Evolutionary conservation across 64 coral and sea anemone species (phyloP).

Genomic region (Hydrozoanthus tunicans): DNA sequence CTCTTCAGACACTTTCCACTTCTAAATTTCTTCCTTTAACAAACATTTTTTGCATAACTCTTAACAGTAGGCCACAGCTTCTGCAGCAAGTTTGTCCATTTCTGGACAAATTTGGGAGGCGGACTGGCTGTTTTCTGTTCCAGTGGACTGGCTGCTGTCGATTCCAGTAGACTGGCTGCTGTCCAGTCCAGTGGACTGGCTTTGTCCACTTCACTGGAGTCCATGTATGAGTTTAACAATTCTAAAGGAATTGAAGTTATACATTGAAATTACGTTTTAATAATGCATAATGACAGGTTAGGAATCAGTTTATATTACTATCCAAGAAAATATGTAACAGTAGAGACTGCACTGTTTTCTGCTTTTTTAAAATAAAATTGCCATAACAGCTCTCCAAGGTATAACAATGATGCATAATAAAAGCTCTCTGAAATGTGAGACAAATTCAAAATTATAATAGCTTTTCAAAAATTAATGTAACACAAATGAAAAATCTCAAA

Average conservation of each 20-base stretch:
- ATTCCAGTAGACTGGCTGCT: background rate
- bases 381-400: too few relatives aligned
- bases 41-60: background rate
- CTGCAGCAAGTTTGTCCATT: conserved; percentile 59
- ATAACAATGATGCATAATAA: too few relatives aligned
- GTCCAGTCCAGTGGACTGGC: too few relatives aligned
- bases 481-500: too few relatives aligned
- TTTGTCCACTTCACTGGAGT: background rate
- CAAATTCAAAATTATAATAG: too few relatives aligned
- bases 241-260: conserved; percentile 46
- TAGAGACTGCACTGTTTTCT: conserved; percentile 29
- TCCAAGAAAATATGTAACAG: conserved; percentile 47
- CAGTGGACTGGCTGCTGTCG: conserved; percentile 6
- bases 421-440: too few relatives aligned
- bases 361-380: background rate
- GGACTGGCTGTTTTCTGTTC: conserved; percentile 40
- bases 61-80: conserved; percentile 51
- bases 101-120: conserved; percentile 37
- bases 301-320: conserved; percentile 28
- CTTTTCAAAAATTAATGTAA: too few relatives aligned
- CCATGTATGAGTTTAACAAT: conserved; percentile 20
- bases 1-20: conserved; percentile 11
- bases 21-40: background rate
- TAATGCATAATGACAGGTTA: conserved; percentile 32
- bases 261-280: conserved; percentile 42